Evolutionary conservation across 2,888 invertebrate species (phyloP).

Genomic region (Lagria hirta): DNA sequence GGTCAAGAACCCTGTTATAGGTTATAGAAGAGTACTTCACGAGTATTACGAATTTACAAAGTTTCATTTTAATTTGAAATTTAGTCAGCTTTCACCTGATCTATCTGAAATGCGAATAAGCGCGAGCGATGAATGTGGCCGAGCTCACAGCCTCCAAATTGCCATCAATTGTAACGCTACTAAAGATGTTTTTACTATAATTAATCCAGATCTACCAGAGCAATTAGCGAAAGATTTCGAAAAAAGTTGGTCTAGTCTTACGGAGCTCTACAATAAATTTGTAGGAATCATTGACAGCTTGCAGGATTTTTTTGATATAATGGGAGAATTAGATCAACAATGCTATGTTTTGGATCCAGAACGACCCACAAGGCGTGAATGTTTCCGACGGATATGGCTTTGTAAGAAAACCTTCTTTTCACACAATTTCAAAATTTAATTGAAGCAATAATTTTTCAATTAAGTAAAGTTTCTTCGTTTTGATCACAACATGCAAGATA

Average conservation of each 20-base stretch:
- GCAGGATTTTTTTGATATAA: constrained; percentile 50
- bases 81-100: constrained; percentile 33
- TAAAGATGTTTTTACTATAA: constrained; percentile 39
- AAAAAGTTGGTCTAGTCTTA: constrained; percentile 32
- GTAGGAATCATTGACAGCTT: constrained; percentile 39
- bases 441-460: constrained; percentile 10
- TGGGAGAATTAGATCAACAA: constrained; percentile 51
- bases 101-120: constrained; percentile 32
- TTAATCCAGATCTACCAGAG: constrained; percentile 42
- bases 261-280: constrained; percentile 43
- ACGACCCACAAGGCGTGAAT: constrained; percentile 45
- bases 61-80: constrained; percentile 41
- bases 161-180: constrained; percentile 34
- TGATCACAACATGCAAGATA: too few species aligned
- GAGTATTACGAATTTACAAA: constrained; percentile 43
- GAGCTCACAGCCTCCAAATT: constrained; percentile 38
- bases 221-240: constrained; percentile 4
- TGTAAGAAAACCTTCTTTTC: constrained; percentile 36
- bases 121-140: constrained; percentile 34
- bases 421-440: too few species aligned
- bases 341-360: constrained; percentile 54
- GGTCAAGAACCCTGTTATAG: neutral
- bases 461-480: neutral
- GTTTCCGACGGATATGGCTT: constrained; percentile 50
- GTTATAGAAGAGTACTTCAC: constrained; percentile 30